Percentiles rank a stretch among this genome's conserved stretches.
phyloP scores from a whole-genome alignment of 2,113 vertebrate genomes.

The Aegotheles bennettii region DNA sequence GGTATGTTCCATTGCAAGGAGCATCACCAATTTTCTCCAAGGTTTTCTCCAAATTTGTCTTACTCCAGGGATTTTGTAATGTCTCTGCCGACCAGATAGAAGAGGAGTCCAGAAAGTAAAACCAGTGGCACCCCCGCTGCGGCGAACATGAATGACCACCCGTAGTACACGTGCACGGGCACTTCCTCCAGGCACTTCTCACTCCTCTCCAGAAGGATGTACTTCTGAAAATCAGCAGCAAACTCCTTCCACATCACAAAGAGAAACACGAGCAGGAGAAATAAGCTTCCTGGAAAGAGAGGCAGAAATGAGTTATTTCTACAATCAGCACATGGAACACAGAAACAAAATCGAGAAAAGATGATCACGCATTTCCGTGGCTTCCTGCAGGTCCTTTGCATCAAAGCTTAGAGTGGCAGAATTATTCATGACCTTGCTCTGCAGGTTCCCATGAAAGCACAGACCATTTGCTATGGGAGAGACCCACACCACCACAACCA shows the following conservation, averaged over 20 bases:
- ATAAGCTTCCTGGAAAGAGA: slow-evolving; percentile 72
- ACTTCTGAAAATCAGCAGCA: slow-evolving; percentile 79
- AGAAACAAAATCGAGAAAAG: background rate
- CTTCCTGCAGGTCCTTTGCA: background rate
- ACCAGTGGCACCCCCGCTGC: slow-evolving; percentile 78
- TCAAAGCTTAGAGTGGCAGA: background rate
- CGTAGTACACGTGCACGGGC: slow-evolving; percentile 73
- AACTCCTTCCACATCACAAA: slow-evolving; percentile 88
- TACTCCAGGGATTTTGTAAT: slow-evolving; percentile 61
- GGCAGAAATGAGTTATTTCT: background rate
- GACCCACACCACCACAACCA: background rate
- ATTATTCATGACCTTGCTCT: fast-evolving
- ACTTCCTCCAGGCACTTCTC: slow-evolving; percentile 58
- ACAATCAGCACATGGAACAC: background rate
- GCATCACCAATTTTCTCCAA: background rate
- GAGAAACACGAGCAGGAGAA: slow-evolving; percentile 77
- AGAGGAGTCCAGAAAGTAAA: slow-evolving; percentile 79
- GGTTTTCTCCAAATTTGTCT: background rate
- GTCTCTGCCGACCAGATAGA: slow-evolving; percentile 76
- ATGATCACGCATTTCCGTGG: fast-evolving
- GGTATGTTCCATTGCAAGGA: background rate
- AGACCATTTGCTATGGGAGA: fast-evolving
- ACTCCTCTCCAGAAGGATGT: slow-evolving; percentile 81
- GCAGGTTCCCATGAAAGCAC: background rate
- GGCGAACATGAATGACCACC: slow-evolving; percentile 85